phyloP scores from a whole-genome alignment of 2,113 vertebrate genomes.

The Gopherus flavomarginatus region DNA sequence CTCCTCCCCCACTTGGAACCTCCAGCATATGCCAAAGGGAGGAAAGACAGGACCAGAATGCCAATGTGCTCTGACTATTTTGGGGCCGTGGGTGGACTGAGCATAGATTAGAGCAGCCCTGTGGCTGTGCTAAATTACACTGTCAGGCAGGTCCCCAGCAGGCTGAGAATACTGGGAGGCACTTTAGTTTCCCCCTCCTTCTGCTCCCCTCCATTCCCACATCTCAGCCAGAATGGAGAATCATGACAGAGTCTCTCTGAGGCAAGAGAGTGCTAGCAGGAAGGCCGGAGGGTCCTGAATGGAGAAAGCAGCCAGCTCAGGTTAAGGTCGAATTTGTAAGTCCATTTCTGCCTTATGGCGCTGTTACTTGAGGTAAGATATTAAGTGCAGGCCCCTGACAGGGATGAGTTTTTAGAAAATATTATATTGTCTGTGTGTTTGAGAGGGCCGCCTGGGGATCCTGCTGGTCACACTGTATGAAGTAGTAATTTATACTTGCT shows the following conservation, averaged over 20 bases:
- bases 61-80: not conserved
- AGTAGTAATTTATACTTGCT: not conserved
- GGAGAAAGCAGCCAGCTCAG: conserved; percentile 36
- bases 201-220: not conserved
- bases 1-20: not conserved
- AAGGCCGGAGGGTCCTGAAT: conserved; percentile 54
- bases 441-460: not conserved
- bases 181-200: not conserved
- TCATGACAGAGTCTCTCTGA: not conserved
- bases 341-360: conserved; percentile 37
- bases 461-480: not conserved
- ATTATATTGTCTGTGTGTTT: fast-evolving
- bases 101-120: not conserved
- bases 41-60: not conserved
- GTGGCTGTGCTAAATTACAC: not conserved
- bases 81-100: not conserved
- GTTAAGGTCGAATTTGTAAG: conserved; percentile 34
- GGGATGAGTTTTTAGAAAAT: not conserved
- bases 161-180: not conserved
- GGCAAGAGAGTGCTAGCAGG: conserved; percentile 1
- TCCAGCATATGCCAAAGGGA: not conserved
- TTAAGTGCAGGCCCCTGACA: not conserved
- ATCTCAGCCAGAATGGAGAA: not conserved
- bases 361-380: conserved; percentile 16
- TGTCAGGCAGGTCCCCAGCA: not conserved